Evolutionary conservation across 2,888 invertebrate species (phyloP).

Genomic region (Xanthia togata): DNA sequence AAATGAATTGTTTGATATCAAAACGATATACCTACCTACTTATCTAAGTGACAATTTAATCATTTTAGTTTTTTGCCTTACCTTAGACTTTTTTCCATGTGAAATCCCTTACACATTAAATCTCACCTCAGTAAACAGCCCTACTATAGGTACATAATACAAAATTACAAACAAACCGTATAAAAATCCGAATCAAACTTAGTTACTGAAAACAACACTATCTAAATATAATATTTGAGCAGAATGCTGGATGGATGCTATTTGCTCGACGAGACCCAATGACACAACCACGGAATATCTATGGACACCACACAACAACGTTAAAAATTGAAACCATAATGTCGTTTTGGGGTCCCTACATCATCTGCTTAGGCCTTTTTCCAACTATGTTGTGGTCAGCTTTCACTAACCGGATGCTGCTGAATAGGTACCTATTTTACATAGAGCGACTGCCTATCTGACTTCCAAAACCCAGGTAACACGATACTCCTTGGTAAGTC

Average conservation of each 20-base stretch:
- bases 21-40: too few species aligned
- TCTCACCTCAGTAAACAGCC: background rate
- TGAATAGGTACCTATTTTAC: too few species aligned
- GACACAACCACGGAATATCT: too few species aligned
- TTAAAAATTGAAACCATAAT: background rate
- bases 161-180: background rate
- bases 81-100: too few species aligned
- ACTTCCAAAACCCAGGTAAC: too few species aligned
- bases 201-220: background rate
- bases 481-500: too few species aligned
- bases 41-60: background rate
- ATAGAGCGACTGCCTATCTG: too few species aligned
- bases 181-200: conserved; percentile 10
- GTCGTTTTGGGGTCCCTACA: background rate
- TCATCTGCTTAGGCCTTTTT: too few species aligned
- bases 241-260: background rate
- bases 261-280: conserved; percentile 2
- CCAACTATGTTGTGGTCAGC: too few species aligned
- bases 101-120: background rate
- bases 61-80: too few species aligned
- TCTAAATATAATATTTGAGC: background rate
- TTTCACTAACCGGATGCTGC: too few species aligned
- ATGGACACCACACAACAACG: too few species aligned
- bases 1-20: background rate
- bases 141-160: background rate